Percentiles rank a stretch among this genome's conserved stretches.
Conservation (phyloP, 2,113 vertebrate genomes). For the Symphodus melops region DNA sequence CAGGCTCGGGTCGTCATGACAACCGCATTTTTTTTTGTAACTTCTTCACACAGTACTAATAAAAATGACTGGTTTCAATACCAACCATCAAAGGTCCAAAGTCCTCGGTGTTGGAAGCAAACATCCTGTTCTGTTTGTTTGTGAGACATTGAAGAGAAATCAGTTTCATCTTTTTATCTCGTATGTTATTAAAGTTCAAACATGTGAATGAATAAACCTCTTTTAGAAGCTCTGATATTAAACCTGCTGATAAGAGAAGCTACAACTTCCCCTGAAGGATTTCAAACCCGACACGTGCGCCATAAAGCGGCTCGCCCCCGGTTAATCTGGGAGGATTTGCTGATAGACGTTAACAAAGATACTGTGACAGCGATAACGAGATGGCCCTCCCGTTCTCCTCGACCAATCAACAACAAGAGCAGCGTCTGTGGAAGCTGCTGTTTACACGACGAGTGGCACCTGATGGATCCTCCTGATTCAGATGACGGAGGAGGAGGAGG, state of each 20-base stretch:
- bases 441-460: neutral
- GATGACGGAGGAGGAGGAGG: conserved; percentile 24
- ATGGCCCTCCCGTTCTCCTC: conserved; percentile 28
- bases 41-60: no score
- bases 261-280: conserved; percentile 18
- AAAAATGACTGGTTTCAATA: no score
- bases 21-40: no score
- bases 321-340: conserved; percentile 45
- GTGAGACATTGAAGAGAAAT: no score
- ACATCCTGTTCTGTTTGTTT: no score
- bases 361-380: conserved; percentile 41
- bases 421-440: conserved; percentile 1
- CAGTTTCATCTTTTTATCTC: no score
- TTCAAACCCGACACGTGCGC: conserved; percentile 6
- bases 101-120: no score
- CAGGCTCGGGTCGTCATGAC: neutral
- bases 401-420: neutral
- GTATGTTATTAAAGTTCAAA: no score
- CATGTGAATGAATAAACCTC: no score
- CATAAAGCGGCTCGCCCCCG: conserved; percentile 1
- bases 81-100: no score
- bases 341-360: conserved; percentile 37
- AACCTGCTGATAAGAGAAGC: no score
- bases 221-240: no score
- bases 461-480: neutral